Evolutionary conservation across 2,888 invertebrate species (phyloP), one percentile per base, ranked within the genome.

Genomic region (Gibbula magus): DNA sequence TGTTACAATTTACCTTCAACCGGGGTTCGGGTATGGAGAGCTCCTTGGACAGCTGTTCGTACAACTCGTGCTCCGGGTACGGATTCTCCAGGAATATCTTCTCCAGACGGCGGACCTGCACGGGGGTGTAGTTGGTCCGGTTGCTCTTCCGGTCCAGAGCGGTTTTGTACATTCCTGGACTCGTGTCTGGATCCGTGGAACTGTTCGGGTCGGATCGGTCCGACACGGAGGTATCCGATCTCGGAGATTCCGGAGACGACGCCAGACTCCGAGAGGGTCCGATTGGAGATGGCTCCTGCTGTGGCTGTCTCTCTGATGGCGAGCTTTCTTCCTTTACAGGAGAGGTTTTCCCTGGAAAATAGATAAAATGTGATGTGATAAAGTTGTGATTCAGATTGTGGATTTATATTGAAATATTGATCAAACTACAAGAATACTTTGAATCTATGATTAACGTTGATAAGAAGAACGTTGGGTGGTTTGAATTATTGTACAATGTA

Each of bases 51-150:
- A 88, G 81, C 18, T 79, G 76, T 45, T 88, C 88, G 85, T 87
- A 86, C 75, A 81, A 81, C 32, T 88, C 88, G 3, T 86, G 82
- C 67, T 88, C 88, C 0, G 86, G 86, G 20, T 80, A 88, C 4
- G 88, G 88, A 52, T 86, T 87, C 61, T 88, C 88, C 20, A 86
- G 88, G 80, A 88, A 88, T 45, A 87, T 83, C 76, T 86, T 86
- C 79, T 86, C 79, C 22, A 88, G 75, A 2, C 82, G 79, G 53
- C 87, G 86, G 0, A 88, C 85, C 75, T 88, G 87, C 20, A 83
- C 82, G 0, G 86, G 85, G 5, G 85, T 85, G 82, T 88, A 88
- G 75, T 87, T 87, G 0, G 86, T 88, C 29, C 88, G 78, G 16
- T 81, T 82, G 78, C 86, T 87, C 77, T 86, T 88, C 79, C 84